phyloP scores from a whole-genome alignment of 2,888 invertebrate genomes.

The Trichopoda pennipes region DNA sequence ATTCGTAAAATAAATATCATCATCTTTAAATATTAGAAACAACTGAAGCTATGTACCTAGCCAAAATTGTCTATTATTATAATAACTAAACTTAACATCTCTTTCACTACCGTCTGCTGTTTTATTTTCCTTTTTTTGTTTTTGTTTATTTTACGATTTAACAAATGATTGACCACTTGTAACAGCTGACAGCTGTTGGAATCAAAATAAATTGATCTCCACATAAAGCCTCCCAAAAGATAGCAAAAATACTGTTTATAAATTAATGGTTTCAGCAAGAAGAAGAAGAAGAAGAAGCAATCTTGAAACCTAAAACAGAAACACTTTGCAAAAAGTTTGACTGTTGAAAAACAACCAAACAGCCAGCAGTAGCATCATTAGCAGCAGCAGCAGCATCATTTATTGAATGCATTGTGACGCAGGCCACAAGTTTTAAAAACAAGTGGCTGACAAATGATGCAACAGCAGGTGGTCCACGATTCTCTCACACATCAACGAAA shows the following conservation, averaged over 20 bases:
- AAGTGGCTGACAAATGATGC: conserved; percentile 68
- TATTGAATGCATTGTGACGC: conserved; percentile 59
- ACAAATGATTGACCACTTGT: conserved; percentile 61
- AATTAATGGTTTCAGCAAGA: conserved; percentile 10
- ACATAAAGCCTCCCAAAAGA: conserved; percentile 33
- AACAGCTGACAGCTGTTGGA: conserved; percentile 70
- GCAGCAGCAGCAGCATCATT: conserved; percentile 21
- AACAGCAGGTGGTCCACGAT: conserved; percentile 69
- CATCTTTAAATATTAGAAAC: too few relatives aligned
- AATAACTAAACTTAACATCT: neutral
- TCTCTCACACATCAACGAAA: conserved; percentile 26
- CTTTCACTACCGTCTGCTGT: conserved; percentile 9
- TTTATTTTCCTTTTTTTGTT: conserved; percentile 36
- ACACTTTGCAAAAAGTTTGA: conserved; percentile 44
- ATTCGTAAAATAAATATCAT: too few relatives aligned
- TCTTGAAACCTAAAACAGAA: neutral
- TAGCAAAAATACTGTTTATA: conserved; percentile 35
- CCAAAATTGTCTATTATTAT: neutral
- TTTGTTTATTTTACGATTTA: conserved; percentile 20
- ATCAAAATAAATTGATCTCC: conserved; percentile 51
- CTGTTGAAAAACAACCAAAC: conserved; percentile 27
- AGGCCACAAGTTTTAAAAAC: conserved; percentile 62
- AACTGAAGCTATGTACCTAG: neutral
- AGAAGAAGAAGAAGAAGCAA: conserved; percentile 9
- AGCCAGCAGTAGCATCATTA: conserved; percentile 4